Evolutionary conservation across 2,113 vertebrate genomes (phyloP).

Genomic region (Osmerus eperlanus): DNA sequence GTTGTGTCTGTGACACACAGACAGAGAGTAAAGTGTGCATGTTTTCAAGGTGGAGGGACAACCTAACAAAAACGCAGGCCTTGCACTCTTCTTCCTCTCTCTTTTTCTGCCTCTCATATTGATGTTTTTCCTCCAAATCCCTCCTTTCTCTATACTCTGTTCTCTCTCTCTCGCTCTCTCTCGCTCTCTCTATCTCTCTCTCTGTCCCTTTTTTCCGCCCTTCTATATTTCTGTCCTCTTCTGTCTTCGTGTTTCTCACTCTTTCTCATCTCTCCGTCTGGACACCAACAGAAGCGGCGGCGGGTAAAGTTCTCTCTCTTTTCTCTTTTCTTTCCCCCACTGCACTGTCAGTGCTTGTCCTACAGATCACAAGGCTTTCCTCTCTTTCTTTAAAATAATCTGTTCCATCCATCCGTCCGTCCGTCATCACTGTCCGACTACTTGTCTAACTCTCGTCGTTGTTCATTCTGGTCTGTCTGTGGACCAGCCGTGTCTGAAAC

Average conservation of each 20-base stretch:
- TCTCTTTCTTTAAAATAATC: slow-evolving; percentile 37
- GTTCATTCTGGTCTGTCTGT: slow-evolving; percentile 41
- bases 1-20: not conserved
- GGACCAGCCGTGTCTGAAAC: slow-evolving; percentile 50
- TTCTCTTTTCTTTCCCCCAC: slow-evolving; percentile 36
- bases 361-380: slow-evolving; percentile 39
- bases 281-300: slow-evolving; percentile 67
- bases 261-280: slow-evolving; percentile 65
- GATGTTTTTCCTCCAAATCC: slow-evolving; percentile 59
- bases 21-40: slow-evolving; percentile 1
- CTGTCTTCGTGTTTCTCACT: slow-evolving; percentile 58
- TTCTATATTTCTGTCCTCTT: slow-evolving; percentile 37
- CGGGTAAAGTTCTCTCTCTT: slow-evolving; percentile 71
- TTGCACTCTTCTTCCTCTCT: slow-evolving; percentile 51
- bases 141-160: slow-evolving; percentile 47
- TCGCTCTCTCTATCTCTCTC: slow-evolving; percentile 29
- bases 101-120: slow-evolving; percentile 59
- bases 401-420: slow-evolving; percentile 15
- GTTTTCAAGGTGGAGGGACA: slow-evolving; percentile 26
- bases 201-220: not conserved
- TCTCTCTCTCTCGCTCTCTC: slow-evolving; percentile 5
- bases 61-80: slow-evolving; percentile 48
- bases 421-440: slow-evolving; percentile 40
- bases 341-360: slow-evolving; percentile 45
- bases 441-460: slow-evolving; percentile 36